A percentile compares a stretch with the other conserved stretches of the same genome.
Evolutionary conservation across 53 echinoderm and acorn worm species (phyloP).

Genomic region (Luidia sarsii): DNA sequence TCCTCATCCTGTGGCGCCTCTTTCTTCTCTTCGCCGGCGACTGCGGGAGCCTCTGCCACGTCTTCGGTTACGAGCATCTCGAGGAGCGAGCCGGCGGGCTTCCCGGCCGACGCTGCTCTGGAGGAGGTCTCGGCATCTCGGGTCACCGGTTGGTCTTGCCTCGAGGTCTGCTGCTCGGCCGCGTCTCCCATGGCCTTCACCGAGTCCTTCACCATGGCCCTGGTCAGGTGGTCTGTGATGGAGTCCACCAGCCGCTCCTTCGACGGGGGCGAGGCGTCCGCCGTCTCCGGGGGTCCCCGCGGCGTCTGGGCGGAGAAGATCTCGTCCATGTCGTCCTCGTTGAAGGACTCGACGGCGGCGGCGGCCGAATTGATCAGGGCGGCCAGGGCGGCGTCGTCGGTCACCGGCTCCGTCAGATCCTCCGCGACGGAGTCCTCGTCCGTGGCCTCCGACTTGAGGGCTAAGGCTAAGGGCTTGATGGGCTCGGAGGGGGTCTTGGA

Average conservation of each 20-base stretch:
- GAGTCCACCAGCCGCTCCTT: constrained; percentile 71
- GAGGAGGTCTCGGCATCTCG: background rate
- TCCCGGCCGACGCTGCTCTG: constrained; percentile 41
- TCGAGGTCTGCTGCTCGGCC: constrained; percentile 48
- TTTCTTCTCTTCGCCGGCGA: background rate
- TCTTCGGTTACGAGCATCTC: constrained; percentile 44
- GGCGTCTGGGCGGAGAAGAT: constrained; percentile 65
- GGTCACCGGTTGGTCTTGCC: constrained; percentile 17
- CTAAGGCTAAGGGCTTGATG: constrained; percentile 18
- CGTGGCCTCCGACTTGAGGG: constrained; percentile 63
- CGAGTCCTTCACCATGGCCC: constrained; percentile 66
- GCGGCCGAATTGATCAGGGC: constrained; percentile 86
- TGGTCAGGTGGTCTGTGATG: constrained; percentile 79
- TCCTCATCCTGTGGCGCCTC: constrained; percentile 24
- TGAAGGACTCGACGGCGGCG: constrained; percentile 93
- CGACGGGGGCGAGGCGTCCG: background rate
- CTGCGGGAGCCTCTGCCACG: constrained; percentile 5
- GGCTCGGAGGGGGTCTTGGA: constrained; percentile 52
- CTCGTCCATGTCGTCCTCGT: constrained; percentile 66
- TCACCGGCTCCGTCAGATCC: constrained; percentile 75
- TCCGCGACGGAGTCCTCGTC: constrained; percentile 75
- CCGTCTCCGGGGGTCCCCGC: constrained; percentile 71
- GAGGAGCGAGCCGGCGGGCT: constrained; percentile 18
- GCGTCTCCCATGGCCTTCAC: constrained; percentile 61
- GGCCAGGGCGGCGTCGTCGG: constrained; percentile 88